A percentile compares a stretch with the other conserved stretches of the same genome.
These are phyloP conservation scores for Apostichopus leukothele DNA, from an alignment of 53 echinoderm and acorn worm species.

Conservation along the genomic window DNA sequence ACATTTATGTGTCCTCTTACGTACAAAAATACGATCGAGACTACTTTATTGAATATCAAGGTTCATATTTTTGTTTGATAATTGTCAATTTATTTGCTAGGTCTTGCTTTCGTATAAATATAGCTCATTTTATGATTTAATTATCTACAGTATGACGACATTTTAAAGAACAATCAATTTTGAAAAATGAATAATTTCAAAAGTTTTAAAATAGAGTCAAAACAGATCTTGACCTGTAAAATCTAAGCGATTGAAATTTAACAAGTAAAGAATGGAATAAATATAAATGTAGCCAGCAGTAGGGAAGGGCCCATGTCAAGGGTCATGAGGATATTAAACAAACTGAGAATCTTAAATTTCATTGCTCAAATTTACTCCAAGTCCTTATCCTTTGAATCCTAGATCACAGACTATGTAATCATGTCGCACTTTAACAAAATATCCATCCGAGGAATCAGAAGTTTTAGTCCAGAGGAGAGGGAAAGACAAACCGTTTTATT, in stretches of 20 bases:
- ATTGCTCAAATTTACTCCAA: too few species aligned
- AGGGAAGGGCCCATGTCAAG: too few species aligned
- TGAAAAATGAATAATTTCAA: too few species aligned
- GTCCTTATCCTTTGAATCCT: too few species aligned
- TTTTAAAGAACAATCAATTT: too few species aligned
- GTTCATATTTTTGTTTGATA: not conserved
- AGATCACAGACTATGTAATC: not conserved
- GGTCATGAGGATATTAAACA: not conserved
- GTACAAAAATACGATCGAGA: not conserved
- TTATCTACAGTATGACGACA: too few species aligned
- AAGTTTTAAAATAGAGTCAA: too few species aligned
- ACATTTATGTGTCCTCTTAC: not conserved
- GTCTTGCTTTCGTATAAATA: not conserved
- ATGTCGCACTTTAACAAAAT: slow-evolving; percentile 42
- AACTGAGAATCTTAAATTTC: not conserved
- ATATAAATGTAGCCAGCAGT: too few species aligned
- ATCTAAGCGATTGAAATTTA: too few species aligned
- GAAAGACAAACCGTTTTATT: slow-evolving; percentile 15
- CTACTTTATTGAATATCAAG: not conserved
- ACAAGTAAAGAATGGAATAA: too few species aligned
- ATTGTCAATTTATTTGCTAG: not conserved
- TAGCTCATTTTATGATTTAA: too few species aligned
- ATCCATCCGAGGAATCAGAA: slow-evolving; percentile 25
- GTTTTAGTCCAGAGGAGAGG: slow-evolving; percentile 13
- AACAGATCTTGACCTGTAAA: too few species aligned